Percentiles rank a stretch among this genome's conserved stretches.
Conservation (phyloP, 2,888 invertebrate species). For the Monopis laevigella region DNA sequence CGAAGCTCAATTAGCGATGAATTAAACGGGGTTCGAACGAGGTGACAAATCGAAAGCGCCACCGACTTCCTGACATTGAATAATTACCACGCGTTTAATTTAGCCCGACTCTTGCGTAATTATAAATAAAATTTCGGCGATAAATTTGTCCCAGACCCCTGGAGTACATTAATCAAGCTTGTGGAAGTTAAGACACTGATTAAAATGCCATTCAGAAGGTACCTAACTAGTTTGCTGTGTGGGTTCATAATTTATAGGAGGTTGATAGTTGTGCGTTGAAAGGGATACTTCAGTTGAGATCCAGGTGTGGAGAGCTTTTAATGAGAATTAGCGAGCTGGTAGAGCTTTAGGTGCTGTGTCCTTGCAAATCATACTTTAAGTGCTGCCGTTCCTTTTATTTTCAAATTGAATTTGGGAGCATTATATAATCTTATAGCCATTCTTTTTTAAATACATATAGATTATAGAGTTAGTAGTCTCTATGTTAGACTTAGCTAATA, state of each 20-base stretch:
- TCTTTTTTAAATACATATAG: no score
- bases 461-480: no score
- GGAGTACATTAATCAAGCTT: constrained; percentile 59
- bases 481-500: no score
- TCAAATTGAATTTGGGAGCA: no score
- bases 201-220: constrained; percentile 66
- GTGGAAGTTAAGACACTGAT: constrained; percentile 66
- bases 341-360: background rate
- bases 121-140: constrained; percentile 67
- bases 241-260: constrained; percentile 65
- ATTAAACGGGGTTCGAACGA: constrained; percentile 50
- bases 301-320: constrained; percentile 33
- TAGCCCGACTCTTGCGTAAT: constrained; percentile 46
- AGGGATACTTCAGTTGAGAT: no score
- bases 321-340: constrained; percentile 26
- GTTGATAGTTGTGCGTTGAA: constrained; percentile 30
- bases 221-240: constrained; percentile 61
- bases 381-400: no score
- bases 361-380: background rate
- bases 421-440: no score
- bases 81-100: constrained; percentile 61
- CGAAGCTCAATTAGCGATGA: constrained; percentile 54
- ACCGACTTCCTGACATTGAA: constrained; percentile 47
- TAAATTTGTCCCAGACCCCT: constrained; percentile 45
- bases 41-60: constrained; percentile 60